These are phyloP conservation scores for Graphium colonna DNA, from an alignment of 2,888 invertebrate genomes.

Conservation along the genomic window DNA sequence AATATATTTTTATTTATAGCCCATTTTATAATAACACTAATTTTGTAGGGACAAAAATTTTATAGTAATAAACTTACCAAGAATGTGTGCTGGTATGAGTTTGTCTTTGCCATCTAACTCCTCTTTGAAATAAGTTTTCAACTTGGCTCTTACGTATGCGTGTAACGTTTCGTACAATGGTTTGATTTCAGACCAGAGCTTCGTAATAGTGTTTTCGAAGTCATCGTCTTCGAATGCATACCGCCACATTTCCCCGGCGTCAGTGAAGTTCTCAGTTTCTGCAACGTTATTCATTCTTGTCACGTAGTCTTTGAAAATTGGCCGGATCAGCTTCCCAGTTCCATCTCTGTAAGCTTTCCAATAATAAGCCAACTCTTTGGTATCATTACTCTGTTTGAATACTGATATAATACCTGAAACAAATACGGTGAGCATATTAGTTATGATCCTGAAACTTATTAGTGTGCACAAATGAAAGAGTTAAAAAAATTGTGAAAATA, in stretches of 20 bases:
- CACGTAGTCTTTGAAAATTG: conserved; percentile 81
- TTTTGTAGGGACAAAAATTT: too few relatives aligned
- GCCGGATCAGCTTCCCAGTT: conserved; percentile 81
- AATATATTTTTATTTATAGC: too few relatives aligned
- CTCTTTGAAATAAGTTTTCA: conserved; percentile 72
- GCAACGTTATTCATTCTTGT: conserved; percentile 82
- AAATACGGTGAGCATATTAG: background rate
- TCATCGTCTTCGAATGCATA: conserved; percentile 65
- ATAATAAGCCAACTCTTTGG: conserved; percentile 80
- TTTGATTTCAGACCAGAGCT: conserved; percentile 79
- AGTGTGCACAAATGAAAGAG: conserved; percentile 27
- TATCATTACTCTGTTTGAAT: conserved; percentile 76
- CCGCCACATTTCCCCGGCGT: conserved; percentile 72
- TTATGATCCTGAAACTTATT: too few relatives aligned
- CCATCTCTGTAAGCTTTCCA: conserved; percentile 84
- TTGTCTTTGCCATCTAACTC: conserved; percentile 63
- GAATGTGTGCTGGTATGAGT: conserved; percentile 84
- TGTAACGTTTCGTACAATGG: conserved; percentile 84
- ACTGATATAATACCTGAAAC: conserved; percentile 60
- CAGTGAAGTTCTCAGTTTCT: conserved; percentile 68
- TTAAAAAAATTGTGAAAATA: background rate
- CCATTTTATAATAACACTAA: too few relatives aligned
- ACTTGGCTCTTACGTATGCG: conserved; percentile 79
- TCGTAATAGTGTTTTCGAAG: conserved; percentile 62
- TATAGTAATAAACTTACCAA: conserved; percentile 81